Percentiles rank a stretch among this genome's conserved stretches.
Evolutionary conservation across 2,797 vertebrate genomes (phyloP).

Genomic region (Loris lydekkerianus): DNA sequence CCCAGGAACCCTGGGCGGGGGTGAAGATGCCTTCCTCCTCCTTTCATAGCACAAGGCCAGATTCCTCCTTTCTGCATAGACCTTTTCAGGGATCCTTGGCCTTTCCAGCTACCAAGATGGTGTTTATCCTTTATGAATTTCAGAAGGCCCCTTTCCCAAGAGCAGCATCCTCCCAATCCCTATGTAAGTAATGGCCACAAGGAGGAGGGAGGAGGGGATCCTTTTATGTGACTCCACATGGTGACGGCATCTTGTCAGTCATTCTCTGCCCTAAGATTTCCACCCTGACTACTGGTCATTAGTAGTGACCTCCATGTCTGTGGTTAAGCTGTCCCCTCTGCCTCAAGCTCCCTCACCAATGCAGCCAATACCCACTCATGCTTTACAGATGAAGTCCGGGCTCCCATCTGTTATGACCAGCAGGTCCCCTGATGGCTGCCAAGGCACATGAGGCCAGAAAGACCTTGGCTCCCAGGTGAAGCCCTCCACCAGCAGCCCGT

Average conservation of each 20-base stretch:
- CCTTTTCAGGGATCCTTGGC: background rate
- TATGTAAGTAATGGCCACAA: background rate
- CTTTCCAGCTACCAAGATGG: background rate
- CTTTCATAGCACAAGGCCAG: background rate
- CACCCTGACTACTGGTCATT: background rate
- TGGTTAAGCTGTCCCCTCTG: background rate
- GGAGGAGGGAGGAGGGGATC: background rate
- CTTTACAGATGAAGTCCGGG: background rate
- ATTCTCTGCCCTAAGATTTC: background rate
- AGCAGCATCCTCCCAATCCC: background rate
- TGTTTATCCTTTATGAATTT: background rate
- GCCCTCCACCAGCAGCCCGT: background rate
- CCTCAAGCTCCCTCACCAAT: accelerated
- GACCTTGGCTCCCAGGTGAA: background rate
- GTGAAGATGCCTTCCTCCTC: background rate
- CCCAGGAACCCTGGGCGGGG: too few relatives aligned
- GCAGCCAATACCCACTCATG: accelerated
- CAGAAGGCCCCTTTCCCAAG: background rate
- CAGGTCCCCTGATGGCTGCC: background rate
- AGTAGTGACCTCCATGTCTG: background rate
- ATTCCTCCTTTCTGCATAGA: background rate
- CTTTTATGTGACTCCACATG: background rate
- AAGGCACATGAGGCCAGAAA: background rate
- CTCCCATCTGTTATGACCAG: background rate
- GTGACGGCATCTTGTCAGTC: too few relatives aligned